These are phyloP conservation scores for Chaetodon trifasciatus DNA, from an alignment of 2,797 vertebrate species.

Conservation along the genomic window DNA sequence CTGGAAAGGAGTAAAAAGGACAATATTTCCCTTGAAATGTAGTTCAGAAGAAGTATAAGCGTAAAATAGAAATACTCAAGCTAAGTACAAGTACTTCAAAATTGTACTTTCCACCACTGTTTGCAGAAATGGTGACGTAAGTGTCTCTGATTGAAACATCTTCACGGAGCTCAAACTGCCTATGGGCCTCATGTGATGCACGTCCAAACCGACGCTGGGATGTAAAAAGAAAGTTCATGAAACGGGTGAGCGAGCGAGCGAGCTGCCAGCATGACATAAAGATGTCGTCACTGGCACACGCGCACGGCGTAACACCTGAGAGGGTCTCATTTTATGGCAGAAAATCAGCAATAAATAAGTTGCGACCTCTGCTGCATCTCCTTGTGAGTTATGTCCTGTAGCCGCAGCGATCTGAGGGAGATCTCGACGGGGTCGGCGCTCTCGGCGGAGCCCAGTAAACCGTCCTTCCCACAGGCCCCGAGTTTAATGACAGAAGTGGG, in stretches of 20 bases:
- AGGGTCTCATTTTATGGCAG: constrained; percentile 35
- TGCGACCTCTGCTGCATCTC: constrained; percentile 27
- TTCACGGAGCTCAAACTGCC: not conserved
- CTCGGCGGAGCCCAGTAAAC: constrained; percentile 62
- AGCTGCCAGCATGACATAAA: constrained; percentile 41
- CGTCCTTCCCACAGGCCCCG: too few species aligned
- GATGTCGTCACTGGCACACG: constrained; percentile 30
- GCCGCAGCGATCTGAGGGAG: constrained; percentile 42
- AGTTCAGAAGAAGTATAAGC: too few species aligned
- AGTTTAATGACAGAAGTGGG: constrained; percentile 61
- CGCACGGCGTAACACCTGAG: constrained; percentile 15
- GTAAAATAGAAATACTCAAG: not conserved
- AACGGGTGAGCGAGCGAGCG: not conserved
- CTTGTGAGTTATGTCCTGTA: constrained; percentile 52
- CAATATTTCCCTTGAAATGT: too few species aligned
- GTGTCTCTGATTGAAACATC: not conserved
- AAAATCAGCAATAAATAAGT: constrained; percentile 51
- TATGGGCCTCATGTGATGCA: not conserved
- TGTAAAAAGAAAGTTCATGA: constrained; percentile 32
- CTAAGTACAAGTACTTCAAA: not conserved
- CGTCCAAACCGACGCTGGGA: not conserved
- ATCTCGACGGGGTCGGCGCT: constrained; percentile 34
- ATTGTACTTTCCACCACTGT: too few species aligned
- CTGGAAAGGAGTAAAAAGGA: too few species aligned
- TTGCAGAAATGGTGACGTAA: not conserved